Conservation (phyloP, 2,888 invertebrate genomes). For the Trimorus sp. region DNA sequence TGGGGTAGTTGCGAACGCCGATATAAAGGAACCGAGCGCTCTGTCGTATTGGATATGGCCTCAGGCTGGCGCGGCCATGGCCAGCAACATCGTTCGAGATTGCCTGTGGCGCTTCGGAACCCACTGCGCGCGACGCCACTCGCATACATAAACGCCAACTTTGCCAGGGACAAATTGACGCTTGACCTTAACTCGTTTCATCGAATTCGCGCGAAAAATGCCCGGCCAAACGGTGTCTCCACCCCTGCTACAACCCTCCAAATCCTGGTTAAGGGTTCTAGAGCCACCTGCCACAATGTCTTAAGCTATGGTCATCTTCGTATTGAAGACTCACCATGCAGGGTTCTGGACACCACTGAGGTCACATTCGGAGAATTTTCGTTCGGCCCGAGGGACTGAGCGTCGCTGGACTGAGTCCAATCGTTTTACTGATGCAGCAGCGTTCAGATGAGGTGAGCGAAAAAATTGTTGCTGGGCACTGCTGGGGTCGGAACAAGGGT, state of each 20-base stretch:
- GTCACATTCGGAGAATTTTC: too few species aligned
- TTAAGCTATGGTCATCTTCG: not conserved
- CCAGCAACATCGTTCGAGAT: constrained; percentile 80
- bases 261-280: too few species aligned
- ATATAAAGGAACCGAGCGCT: constrained; percentile 74
- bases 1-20: constrained; percentile 76
- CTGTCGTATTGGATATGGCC: constrained; percentile 75
- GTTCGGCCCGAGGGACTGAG: too few species aligned
- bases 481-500: too few species aligned
- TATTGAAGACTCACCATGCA: too few species aligned
- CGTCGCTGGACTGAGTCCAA: too few species aligned
- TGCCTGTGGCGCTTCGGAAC: constrained; percentile 76
- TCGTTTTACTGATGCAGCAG: too few species aligned
- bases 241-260: too few species aligned
- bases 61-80: constrained; percentile 78
- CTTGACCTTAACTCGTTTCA: constrained; percentile 61
- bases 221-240: too few species aligned
- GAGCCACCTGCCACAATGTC: too few species aligned
- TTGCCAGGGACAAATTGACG: constrained; percentile 76
- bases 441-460: not conserved
- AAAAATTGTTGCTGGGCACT: too few species aligned
- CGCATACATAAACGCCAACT: constrained; percentile 77
- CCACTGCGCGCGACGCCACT: constrained; percentile 73
- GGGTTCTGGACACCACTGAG: too few species aligned
- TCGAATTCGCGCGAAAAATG: constrained; percentile 15